These are phyloP conservation scores for Acrossocheilus wenchowensis DNA, from an alignment of 2,797 vertebrate species.

Conservation along the genomic window DNA sequence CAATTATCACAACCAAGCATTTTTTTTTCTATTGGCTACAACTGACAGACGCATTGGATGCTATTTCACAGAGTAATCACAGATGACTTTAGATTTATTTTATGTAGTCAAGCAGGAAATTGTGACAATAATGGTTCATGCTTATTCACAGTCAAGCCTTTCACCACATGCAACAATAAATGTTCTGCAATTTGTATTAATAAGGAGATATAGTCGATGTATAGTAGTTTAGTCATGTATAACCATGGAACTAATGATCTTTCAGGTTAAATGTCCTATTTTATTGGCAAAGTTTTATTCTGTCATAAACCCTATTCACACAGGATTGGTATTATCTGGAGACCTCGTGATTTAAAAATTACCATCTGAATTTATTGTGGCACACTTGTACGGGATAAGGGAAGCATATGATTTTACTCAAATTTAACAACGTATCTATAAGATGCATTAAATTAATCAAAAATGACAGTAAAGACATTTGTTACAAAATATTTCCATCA, in stretches of 20 bases:
- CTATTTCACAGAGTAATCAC: neutral
- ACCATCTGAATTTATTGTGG: too few species aligned
- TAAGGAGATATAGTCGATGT: neutral
- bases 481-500: too few species aligned
- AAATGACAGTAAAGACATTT: too few species aligned
- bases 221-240: too few species aligned
- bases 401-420: too few species aligned
- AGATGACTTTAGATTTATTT: neutral
- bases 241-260: neutral
- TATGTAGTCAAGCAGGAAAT: neutral
- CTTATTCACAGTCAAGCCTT: neutral
- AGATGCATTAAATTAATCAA: too few species aligned
- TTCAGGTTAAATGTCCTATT: neutral
- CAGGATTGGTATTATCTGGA: too few species aligned
- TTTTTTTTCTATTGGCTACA: slow-evolving; percentile 43
- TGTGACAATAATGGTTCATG: neutral
- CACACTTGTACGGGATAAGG: too few species aligned
- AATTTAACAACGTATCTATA: too few species aligned
- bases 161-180: neutral
- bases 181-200: neutral
- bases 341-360: too few species aligned
- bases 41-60: slow-evolving; percentile 32
- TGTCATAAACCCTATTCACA: too few species aligned
- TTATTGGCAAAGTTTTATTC: too few species aligned
- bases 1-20: slow-evolving; percentile 50